Evolutionary conservation across 2,797 vertebrate genomes (phyloP).

Genomic region (Sebastes flavidus): DNA sequence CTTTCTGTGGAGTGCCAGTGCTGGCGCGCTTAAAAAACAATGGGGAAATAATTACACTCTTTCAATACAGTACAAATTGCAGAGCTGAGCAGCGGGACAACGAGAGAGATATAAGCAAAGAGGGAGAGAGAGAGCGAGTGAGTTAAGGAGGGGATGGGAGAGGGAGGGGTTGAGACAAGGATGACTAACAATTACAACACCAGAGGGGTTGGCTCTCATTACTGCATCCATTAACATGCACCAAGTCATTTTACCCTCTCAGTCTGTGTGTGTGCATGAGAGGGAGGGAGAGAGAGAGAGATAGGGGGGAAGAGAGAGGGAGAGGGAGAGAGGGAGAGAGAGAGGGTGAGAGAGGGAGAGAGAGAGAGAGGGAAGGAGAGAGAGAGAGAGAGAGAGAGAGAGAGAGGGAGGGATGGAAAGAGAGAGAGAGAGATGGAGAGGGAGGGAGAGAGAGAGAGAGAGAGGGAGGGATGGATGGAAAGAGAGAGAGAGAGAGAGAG

Average conservation of each 20-base stretch:
- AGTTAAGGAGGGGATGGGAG: not conserved
- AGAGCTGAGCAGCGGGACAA: constrained; percentile 42
- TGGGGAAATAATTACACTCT: constrained; percentile 72
- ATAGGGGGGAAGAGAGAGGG: rapidly evolving
- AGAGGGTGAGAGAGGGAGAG: rapidly evolving
- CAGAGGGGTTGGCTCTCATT: constrained; percentile 80
- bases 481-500: not conserved
- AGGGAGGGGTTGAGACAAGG: constrained; percentile 60
- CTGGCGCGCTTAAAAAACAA: constrained; percentile 57
- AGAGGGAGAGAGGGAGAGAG: rapidly evolving
- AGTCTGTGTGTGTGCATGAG: constrained; percentile 26
- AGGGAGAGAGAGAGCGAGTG: not conserved
- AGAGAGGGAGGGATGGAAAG: rapidly evolving
- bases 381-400: too few relatives aligned
- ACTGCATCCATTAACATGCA: constrained; percentile 80
- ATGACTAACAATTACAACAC: constrained; percentile 81
- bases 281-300: too few relatives aligned
- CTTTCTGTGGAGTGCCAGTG: constrained; percentile 65
- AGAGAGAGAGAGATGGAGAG: not conserved
- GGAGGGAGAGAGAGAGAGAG: rapidly evolving
- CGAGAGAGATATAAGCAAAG: constrained; percentile 17
- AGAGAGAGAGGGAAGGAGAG: too few relatives aligned
- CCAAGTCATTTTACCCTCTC: constrained; percentile 62
- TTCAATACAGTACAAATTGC: constrained; percentile 74
- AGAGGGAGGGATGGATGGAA: too few relatives aligned